Evolutionary conservation across 2,888 invertebrate genomes (phyloP).

Genomic region (Scaptomyza reducta): DNA sequence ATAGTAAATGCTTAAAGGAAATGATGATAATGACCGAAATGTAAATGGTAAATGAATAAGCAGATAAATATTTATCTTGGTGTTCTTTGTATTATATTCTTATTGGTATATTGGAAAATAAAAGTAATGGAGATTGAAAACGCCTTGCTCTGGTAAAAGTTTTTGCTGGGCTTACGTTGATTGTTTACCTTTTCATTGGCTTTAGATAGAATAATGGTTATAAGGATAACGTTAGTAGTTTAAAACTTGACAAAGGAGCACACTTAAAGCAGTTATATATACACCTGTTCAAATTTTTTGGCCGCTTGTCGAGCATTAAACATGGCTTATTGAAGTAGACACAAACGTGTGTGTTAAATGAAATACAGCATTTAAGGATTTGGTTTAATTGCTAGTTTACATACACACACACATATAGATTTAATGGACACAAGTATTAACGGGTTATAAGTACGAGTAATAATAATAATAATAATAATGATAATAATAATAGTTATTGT

Average conservation of each 20-base stretch:
- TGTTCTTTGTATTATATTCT: constrained; percentile 1
- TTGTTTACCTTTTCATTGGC: constrained; percentile 44
- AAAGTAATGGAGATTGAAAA: constrained; percentile 9
- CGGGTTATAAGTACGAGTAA: constrained; percentile 43
- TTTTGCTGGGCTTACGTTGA: constrained; percentile 26
- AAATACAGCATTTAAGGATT: constrained; percentile 68
- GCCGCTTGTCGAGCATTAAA: constrained; percentile 46
- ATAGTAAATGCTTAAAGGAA: constrained; percentile 30
- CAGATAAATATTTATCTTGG: constrained; percentile 20
- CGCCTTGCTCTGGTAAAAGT: not conserved
- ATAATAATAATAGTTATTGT: constrained; percentile 23
- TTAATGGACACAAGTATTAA: constrained; percentile 64
- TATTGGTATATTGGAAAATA: constrained; percentile 6
- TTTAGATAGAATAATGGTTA: constrained; percentile 9
- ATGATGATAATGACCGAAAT: constrained; percentile 23
- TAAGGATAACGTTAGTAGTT: constrained; percentile 10
- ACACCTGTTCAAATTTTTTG: not conserved
- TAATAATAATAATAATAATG: constrained; percentile 21
- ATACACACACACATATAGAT: constrained; percentile 65
- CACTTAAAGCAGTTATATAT: constrained; percentile 12
- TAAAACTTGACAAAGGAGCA: constrained; percentile 45
- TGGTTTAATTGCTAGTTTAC: constrained; percentile 75
- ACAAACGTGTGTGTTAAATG: constrained; percentile 35
- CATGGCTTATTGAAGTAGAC: constrained; percentile 17
- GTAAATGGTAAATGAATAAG: constrained; percentile 23